Percentiles rank a stretch among this genome's conserved stretches.
Evolutionary conservation across 2,888 invertebrate genomes (phyloP).

Genomic region (Acrocera orbiculus): DNA sequence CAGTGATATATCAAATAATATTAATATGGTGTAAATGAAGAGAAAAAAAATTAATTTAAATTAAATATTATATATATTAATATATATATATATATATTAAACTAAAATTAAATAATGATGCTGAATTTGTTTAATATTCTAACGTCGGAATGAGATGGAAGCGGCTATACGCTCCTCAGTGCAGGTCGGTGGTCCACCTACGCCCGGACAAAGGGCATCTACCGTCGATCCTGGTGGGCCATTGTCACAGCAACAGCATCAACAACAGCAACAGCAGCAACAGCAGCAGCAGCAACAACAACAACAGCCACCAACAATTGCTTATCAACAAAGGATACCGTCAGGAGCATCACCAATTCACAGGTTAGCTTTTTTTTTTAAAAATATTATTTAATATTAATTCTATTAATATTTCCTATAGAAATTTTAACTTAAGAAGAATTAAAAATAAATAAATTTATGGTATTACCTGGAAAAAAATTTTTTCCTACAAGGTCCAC

Average conservation of each 20-base stretch:
- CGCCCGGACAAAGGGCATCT: conserved; percentile 24
- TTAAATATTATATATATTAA: conserved; percentile 2
- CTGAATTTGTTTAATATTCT: conserved; percentile 15
- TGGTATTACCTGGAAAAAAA: no score
- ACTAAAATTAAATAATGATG: conserved; percentile 6
- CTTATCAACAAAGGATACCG: conserved; percentile 30
- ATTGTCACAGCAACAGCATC: conserved; percentile 20
- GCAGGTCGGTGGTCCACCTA: conserved; percentile 33
- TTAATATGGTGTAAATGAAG: no score
- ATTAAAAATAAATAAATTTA: no score
- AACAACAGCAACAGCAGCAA: conserved; percentile 16
- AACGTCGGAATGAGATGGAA: conserved; percentile 34
- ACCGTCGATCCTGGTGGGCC: conserved; percentile 17
- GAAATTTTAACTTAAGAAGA: no score
- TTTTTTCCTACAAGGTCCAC: no score
- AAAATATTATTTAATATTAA: no score
- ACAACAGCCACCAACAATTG: conserved; percentile 13
- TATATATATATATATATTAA: conserved; percentile 2
- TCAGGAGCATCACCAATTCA: conserved; percentile 31
- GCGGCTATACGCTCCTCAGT: conserved; percentile 34
- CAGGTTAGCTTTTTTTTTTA: conserved; percentile 21
- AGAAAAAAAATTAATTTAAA: conserved; percentile 2
- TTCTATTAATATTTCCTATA: no score
- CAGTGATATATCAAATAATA: no score
- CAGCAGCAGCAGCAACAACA: conserved; percentile 21